Evolutionary conservation across 1,140 invertebrate genomes (phyloP).

Genomic region (Drosophila micromelanica): DNA sequence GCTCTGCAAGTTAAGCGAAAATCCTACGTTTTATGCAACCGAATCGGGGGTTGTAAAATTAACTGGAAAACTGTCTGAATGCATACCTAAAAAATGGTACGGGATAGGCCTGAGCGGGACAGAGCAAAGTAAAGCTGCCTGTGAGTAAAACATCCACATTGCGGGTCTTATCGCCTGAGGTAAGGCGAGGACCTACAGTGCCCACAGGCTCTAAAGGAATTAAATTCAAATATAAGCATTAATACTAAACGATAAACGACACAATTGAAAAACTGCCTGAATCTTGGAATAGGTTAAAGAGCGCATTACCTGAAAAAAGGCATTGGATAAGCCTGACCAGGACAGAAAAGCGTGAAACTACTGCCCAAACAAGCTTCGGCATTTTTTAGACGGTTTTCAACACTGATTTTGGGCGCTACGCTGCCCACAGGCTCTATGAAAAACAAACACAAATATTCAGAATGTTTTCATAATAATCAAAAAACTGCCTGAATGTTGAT

Average conservation of each 20-base stretch:
- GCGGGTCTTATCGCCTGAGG: constrained; percentile 77
- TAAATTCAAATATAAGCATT: background rate
- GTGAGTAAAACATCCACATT: constrained; percentile 53
- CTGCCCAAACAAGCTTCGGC: constrained; percentile 85
- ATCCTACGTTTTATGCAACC: too few relatives aligned
- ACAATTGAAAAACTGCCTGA: constrained; percentile 46
- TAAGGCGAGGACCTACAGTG: constrained; percentile 68
- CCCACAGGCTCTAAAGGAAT: constrained; percentile 58
- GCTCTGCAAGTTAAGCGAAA: constrained; percentile 85
- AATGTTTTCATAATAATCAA: background rate
- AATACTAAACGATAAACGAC: background rate
- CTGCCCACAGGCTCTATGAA: constrained; percentile 84
- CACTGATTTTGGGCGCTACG: constrained; percentile 85
- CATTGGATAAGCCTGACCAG: constrained; percentile 88
- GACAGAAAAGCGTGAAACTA: constrained; percentile 85
- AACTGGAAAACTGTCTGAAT: constrained; percentile 48
- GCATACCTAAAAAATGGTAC: constrained; percentile 84
- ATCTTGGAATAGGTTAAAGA: background rate
- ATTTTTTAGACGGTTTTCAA: constrained; percentile 86
- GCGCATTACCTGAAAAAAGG: constrained; percentile 88
- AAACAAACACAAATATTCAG: background rate
- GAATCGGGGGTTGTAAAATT: too few relatives aligned
- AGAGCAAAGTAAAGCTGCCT: constrained; percentile 86
- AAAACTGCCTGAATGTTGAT: constrained; percentile 55
- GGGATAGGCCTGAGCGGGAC: constrained; percentile 88